phyloP scores from a whole-genome alignment of 1,140 invertebrate genomes.

The Hypothenemus hampei region DNA sequence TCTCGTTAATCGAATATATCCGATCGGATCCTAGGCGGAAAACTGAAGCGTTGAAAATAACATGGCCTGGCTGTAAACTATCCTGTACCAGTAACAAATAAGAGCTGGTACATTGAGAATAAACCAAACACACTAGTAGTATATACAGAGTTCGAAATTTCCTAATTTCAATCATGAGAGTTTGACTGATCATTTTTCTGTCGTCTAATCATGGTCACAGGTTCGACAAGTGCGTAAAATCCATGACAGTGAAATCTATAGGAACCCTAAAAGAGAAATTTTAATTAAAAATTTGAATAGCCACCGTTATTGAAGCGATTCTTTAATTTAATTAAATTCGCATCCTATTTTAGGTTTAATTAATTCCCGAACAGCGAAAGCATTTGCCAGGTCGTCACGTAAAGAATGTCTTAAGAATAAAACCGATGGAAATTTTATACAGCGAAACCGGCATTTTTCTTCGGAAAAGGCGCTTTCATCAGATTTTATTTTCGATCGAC shows the following conservation, averaged over 20 bases:
- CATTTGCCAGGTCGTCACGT: not conserved
- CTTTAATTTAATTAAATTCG: too few species aligned
- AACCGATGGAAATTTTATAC: conserved; percentile 13
- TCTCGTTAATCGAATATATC: conserved; percentile 68
- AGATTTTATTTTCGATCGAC: conserved; percentile 3
- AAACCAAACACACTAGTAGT: conserved; percentile 31
- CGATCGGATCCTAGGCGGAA: conserved; percentile 67
- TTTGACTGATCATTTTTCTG: conserved; percentile 31
- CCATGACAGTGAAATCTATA: not conserved
- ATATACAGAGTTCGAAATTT: conserved; percentile 7
- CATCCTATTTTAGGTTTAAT: too few species aligned
- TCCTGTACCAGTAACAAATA: conserved; percentile 72
- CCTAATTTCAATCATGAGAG: conserved; percentile 32
- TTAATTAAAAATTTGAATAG: too few species aligned
- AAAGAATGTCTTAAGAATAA: conserved; percentile 3
- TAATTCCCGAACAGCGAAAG: not conserved
- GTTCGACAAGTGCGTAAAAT: not conserved
- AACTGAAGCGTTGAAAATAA: conserved; percentile 77
- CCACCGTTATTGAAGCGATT: too few species aligned
- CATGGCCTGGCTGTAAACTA: conserved; percentile 58
- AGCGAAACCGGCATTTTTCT: too few species aligned
- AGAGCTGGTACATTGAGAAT: conserved; percentile 16
- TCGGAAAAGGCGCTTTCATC: not conserved
- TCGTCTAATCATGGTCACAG: conserved; percentile 25
- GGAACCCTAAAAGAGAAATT: too few species aligned